Evolutionary conservation across 2,888 invertebrate species (phyloP), one percentile per base, ranked within the genome.

Genomic region (Metallyticus violacea): DNA sequence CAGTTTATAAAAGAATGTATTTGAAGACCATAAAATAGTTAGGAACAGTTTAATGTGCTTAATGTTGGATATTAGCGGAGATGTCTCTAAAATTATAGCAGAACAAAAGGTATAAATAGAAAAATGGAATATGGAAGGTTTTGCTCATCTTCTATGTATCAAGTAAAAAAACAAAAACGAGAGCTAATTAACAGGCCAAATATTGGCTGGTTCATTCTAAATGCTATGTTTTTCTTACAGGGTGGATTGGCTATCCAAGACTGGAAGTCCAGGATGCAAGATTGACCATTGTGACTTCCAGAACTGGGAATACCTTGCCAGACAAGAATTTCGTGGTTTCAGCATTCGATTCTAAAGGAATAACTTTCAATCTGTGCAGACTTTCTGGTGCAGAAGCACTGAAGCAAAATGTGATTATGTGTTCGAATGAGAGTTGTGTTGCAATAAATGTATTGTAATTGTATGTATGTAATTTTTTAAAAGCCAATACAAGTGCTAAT

Each of bases 211-310:
- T 15, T 62, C 0, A 15, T 0, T 62, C 3, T 15, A 15, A 62
- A 3, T 62, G 29, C 6, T 15, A 62, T 76, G 62, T 86, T 28
- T 81, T 26, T 79, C 26, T 80, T 86, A 81, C 92, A 98, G 97
- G 96, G 93, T 96, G 87, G 93, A 95, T 87, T 98, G 97, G 97
- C 92, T 98, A 88, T 95, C 95, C 78, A 95, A 94, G 82, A 95
- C 95, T 1, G 97, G 97, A 0, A 97, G 97, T 85, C 97, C 97
- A 0, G 97, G 96, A 88, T 95, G 96, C 90, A 94, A 96, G 92
- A 97, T 98, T 89, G 96, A 97, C 89, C 95, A 94, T 89, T 96
- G 97, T 89, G 97, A 97, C 89, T 93, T 97, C 83, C 94, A 94
- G 88, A 97, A 97, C 91, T 96, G 96, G 95, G 96, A 96, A 90